Evolutionary conservation across 2,888 invertebrate genomes (phyloP), one percentile per base, ranked within the genome.

Genomic region (Atethmia centrago): DNA sequence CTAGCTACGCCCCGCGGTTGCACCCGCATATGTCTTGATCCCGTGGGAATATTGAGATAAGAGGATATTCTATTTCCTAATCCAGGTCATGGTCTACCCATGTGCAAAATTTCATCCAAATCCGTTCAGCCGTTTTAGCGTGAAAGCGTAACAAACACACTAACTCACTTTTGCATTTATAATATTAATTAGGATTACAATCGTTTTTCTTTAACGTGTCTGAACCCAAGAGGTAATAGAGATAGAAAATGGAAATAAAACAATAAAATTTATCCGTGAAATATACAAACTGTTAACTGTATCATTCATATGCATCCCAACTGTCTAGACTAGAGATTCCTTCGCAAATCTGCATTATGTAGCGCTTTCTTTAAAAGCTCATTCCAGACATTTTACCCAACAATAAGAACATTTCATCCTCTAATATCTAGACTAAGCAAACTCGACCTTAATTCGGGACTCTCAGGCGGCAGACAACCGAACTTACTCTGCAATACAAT

Each of bases 281-380:
- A 16, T 36, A n/a, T 16, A 5, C 5, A 16, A 42, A 40, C 2
- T 62, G 1, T 36, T 36, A 62, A 28, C 40, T 25, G 1, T 2
- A n/a, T 42, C 28, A 51, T 51, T 51, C 1, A 25, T 68, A 36
- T 47, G n/a, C 31, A 59, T 2, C 19, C 8, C 3, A 31, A 40
- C n/a, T 28, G 61, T 68, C 36, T 36, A n/a, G 45, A 45, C 64
- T 21, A 58, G 36, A 36, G 5, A 36, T 42, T 45, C 3, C 5
- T 53, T 40, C 4, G 42, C 4, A 66, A 51, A 70, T 67, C 19
- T 67, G n/a, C 70, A 42, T 36, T 31, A 36, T 36, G 7, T 65
- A 16, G 36, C 28, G 19, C 9, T 21, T 42, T 40, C 31, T 19
- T 53, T 9, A 2, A 58, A 36, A 10, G 51, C 28, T 31, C 19